These are phyloP conservation scores for Typhlichthys eigenmanni DNA, from an alignment of 2,797 vertebrate genomes.

Conservation along the genomic window DNA sequence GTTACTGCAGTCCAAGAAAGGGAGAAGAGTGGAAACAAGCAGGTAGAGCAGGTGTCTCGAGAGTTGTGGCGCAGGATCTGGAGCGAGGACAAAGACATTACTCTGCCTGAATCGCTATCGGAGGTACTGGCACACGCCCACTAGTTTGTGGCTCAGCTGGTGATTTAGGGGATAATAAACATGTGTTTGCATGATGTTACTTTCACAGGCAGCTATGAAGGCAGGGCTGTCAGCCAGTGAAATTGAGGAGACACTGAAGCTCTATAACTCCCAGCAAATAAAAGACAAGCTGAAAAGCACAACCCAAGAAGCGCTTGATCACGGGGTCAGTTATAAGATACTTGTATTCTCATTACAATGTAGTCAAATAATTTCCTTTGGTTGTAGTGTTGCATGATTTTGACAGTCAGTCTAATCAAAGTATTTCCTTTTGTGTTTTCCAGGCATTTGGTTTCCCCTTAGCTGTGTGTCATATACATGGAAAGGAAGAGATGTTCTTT, in stretches of 20 bases:
- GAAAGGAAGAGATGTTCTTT: constrained; percentile 82
- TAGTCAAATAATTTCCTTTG: neutral
- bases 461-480: constrained; percentile 80
- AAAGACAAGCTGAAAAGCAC: constrained; percentile 83
- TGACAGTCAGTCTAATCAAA: neutral
- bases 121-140: constrained; percentile 56
- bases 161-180: neutral
- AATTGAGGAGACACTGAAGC: constrained; percentile 69
- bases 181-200: neutral
- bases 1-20: constrained; percentile 79
- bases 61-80: constrained; percentile 91
- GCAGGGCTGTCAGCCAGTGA: constrained; percentile 80
- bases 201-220: constrained; percentile 79
- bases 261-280: constrained; percentile 71
- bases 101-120: constrained; percentile 67
- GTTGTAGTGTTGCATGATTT: neutral
- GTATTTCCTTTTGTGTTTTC: neutral
- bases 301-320: constrained; percentile 79
- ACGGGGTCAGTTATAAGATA: constrained; percentile 77
- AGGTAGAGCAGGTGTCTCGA: constrained; percentile 85
- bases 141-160: neutral
- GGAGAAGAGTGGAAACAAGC: constrained; percentile 50
- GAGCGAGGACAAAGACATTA: constrained; percentile 86
- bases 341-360: neutral
- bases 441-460: constrained; percentile 91